A percentile compares a stretch with the other conserved stretches of the same genome.
Evolutionary conservation across 2,888 invertebrate genomes (phyloP).

Genomic region (Apamea monoglypha): DNA sequence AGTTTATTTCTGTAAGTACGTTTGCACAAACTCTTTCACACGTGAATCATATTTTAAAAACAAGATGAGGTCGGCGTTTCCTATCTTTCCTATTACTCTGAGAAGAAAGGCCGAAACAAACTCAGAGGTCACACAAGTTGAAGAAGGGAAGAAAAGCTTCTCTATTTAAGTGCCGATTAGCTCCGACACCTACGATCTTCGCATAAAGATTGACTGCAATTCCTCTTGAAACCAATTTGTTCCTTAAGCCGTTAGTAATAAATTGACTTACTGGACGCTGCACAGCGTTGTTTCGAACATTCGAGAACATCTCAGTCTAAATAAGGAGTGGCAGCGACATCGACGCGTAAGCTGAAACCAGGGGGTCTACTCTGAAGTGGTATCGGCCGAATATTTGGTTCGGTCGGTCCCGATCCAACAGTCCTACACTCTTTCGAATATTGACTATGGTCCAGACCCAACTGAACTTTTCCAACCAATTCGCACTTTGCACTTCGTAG

Average conservation of each 20-base stretch:
- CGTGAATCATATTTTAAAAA: neutral
- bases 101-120: no score
- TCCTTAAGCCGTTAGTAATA: conserved; percentile 13
- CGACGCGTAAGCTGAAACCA: neutral
- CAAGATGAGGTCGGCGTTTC: neutral
- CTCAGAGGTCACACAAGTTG: neutral
- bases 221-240: conserved; percentile 13
- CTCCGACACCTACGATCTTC: neutral
- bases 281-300: neutral
- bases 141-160: neutral
- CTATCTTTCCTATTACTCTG: neutral
- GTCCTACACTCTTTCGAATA: no score
- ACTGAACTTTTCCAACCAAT: no score
- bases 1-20: no score
- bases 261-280: conserved; percentile 24
- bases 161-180: no score
- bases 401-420: no score
- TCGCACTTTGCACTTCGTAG: no score
- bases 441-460: no score
- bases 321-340: neutral
- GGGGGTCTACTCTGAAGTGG: no score
- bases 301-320: neutral
- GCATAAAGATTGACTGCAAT: neutral
- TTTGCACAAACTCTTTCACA: neutral
- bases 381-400: no score